Conservation (phyloP, 2,888 invertebrate genomes). For the Serrognathus titanus region DNA sequence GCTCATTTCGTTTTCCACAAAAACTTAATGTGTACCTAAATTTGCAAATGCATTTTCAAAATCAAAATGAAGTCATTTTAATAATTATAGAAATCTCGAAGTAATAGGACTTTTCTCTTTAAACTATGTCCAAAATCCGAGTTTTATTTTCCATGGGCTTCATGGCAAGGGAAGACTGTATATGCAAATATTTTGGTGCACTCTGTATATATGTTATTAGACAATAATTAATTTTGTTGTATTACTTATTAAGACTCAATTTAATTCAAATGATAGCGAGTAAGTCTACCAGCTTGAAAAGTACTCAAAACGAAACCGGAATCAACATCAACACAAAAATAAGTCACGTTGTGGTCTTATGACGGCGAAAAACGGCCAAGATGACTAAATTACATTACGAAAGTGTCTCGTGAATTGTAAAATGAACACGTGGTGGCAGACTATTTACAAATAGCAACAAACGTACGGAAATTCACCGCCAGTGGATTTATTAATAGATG, state of each 20-base stretch:
- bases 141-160: too few species aligned
- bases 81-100: too few species aligned
- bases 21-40: not conserved
- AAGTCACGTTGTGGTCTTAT: constrained; percentile 10
- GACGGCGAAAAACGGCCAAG: constrained; percentile 7
- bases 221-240: too few species aligned
- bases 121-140: too few species aligned
- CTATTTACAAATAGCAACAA: constrained; percentile 1
- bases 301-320: not conserved
- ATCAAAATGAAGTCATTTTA: too few species aligned
- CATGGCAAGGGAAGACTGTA: too few species aligned
- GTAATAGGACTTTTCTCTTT: too few species aligned
- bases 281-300: not conserved
- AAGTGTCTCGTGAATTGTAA: constrained; percentile 12
- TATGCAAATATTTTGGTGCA: too few species aligned
- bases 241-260: too few species aligned
- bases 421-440: constrained; percentile 8
- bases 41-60: not conserved
- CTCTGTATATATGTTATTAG: too few species aligned
- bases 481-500: too few species aligned
- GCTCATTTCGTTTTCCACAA: not conserved
- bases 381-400: constrained; percentile 5
- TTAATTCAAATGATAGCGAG: too few species aligned
- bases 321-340: not conserved
- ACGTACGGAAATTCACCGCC: constrained; percentile 9